phyloP scores from a whole-genome alignment of 2,113 vertebrate species.

The Lepisosteus oculatus region DNA sequence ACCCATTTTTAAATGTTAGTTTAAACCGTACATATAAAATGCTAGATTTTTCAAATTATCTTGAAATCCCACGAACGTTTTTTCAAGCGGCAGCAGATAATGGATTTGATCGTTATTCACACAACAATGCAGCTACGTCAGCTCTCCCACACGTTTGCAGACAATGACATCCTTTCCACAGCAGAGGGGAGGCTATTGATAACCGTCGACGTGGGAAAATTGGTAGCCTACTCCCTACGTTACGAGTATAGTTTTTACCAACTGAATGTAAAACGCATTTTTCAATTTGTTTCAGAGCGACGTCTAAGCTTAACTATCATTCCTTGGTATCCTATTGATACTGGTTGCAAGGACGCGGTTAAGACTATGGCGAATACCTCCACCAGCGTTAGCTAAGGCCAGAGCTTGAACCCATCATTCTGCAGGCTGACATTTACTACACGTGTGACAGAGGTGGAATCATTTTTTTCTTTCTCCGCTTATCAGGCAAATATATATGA shows the following conservation, averaged over 20 bases:
- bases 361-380: not conserved
- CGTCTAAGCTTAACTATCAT: too few relatives aligned
- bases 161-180: conserved; percentile 2
- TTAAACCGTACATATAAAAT: too few relatives aligned
- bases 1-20: too few relatives aligned
- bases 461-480: conserved; percentile 11
- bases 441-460: conserved; percentile 10
- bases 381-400: conserved; percentile 5
- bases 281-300: too few relatives aligned
- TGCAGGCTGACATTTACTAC: not conserved
- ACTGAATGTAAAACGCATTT: not conserved
- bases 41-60: not conserved
- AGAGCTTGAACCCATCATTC: conserved; percentile 20
- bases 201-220: not conserved
- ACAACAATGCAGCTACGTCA: not conserved
- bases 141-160: not conserved
- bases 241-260: not conserved
- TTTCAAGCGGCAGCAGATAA: not conserved
- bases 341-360: not conserved
- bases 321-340: not conserved
- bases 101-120: too few relatives aligned
- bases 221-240: not conserved
- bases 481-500: not conserved
- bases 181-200: not conserved
- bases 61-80: not conserved